Conservation (phyloP, 2,888 invertebrate genomes). For the Crepidodera aurea region DNA sequence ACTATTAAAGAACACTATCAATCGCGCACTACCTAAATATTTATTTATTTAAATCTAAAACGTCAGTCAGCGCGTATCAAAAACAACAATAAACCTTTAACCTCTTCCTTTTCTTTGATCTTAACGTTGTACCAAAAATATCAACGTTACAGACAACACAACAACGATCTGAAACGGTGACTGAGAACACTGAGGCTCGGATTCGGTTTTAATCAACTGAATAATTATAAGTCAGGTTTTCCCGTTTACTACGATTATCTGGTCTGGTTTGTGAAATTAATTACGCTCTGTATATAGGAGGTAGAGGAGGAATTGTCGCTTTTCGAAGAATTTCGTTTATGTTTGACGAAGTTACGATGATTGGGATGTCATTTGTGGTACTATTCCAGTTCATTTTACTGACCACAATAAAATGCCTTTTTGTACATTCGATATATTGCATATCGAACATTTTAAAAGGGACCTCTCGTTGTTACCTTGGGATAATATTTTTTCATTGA, state of each 20-base stretch:
- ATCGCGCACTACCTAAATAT: too few species aligned
- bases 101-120: background rate
- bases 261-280: constrained; percentile 2
- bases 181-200: background rate
- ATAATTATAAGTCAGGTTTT: constrained; percentile 8
- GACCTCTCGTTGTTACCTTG: background rate
- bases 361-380: background rate
- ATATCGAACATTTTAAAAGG: background rate
- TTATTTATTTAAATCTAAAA: too few species aligned
- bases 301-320: background rate
- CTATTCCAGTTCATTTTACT: background rate
- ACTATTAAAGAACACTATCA: too few species aligned
- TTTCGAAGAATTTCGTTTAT: background rate
- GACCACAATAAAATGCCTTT: background rate
- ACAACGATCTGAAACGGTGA: too few species aligned
- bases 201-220: background rate
- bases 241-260: background rate
- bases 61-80: too few species aligned
- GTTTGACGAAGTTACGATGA: too few species aligned
- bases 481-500: background rate
- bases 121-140: background rate
- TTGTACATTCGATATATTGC: background rate
- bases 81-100: too few species aligned
- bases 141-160: too few species aligned
- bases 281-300: background rate